These are phyloP conservation scores for Amphimallon solstitiale DNA, from an alignment of 2,888 invertebrate genomes.

Conservation along the genomic window DNA sequence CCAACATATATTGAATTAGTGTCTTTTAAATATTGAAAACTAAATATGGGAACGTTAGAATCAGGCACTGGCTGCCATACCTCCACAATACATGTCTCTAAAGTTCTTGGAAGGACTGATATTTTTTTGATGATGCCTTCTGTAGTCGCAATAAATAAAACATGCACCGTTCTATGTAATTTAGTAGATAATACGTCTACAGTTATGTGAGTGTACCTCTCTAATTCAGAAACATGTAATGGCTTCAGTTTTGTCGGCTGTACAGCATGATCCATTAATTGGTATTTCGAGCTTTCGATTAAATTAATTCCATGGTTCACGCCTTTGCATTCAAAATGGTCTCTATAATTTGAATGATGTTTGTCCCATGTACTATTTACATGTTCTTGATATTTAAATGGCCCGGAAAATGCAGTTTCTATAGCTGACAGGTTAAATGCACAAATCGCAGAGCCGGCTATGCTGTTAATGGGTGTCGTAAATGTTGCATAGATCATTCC, in stretches of 20 bases:
- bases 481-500: slow-evolving; percentile 86
- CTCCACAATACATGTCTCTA: slow-evolving; percentile 85
- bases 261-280: slow-evolving; percentile 88
- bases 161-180: slow-evolving; percentile 74
- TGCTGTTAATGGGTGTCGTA: slow-evolving; percentile 86
- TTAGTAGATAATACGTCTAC: slow-evolving; percentile 84
- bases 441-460: slow-evolving; percentile 92
- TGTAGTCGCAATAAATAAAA: slow-evolving; percentile 83
- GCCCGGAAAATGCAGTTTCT: slow-evolving; percentile 82
- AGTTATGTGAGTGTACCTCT: slow-evolving; percentile 81
- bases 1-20: slow-evolving; percentile 85
- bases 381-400: slow-evolving; percentile 85
- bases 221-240: slow-evolving; percentile 75
- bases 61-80: slow-evolving; percentile 78
- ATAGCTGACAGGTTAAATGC: slow-evolving; percentile 88
- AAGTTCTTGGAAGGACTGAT: slow-evolving; percentile 75
- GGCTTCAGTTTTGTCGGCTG: slow-evolving; percentile 78
- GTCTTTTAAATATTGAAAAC: slow-evolving; percentile 82
- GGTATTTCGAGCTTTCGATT: slow-evolving; percentile 78
- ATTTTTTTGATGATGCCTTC: slow-evolving; percentile 83
- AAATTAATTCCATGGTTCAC: slow-evolving; percentile 57
- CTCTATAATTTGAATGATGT: slow-evolving; percentile 66
- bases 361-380: slow-evolving; percentile 82
- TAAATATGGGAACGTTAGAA: slow-evolving; percentile 68
- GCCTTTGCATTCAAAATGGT: slow-evolving; percentile 72